Evolutionary conservation across 2,888 invertebrate genomes (phyloP).

Genomic region (Acrocyrtus sp.): DNA sequence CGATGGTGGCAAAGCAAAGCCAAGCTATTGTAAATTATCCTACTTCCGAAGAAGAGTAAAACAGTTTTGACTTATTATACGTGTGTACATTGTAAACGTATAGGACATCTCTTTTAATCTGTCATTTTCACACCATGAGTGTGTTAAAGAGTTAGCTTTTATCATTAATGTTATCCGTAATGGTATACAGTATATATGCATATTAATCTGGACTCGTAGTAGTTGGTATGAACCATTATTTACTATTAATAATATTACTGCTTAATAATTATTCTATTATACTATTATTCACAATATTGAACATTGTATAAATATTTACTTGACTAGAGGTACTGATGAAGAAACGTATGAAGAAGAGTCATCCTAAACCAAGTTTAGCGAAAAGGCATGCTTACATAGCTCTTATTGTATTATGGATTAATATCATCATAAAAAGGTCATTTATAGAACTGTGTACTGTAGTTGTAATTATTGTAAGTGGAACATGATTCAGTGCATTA

Average conservation of each 20-base stretch:
- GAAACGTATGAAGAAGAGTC: constrained; percentile 15
- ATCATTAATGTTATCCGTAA: constrained; percentile 21
- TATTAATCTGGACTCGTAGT: constrained; percentile 37
- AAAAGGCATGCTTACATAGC: constrained; percentile 19
- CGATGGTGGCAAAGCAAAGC: constrained; percentile 21
- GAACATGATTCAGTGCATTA: constrained; percentile 42
- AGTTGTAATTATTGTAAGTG: constrained; percentile 41
- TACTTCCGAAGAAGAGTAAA: no score
- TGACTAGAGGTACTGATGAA: constrained; percentile 38
- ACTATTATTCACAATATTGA: constrained; percentile 28
- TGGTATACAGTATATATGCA: no score
- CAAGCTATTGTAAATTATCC: constrained; percentile 53
- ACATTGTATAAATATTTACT: constrained; percentile 20
- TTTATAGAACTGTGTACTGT: constrained; percentile 48
- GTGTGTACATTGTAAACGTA: no score
- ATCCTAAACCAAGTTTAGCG: constrained; percentile 9
- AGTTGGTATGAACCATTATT: constrained; percentile 31
- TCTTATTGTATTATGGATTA: constrained; percentile 18
- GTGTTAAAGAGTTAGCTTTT: constrained; percentile 25
- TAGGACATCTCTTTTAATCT: constrained; percentile 36
- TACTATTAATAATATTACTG: constrained; percentile 22
- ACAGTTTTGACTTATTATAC: constrained; percentile 36
- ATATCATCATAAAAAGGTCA: constrained; percentile 43
- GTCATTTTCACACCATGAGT: constrained; percentile 28
- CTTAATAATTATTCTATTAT: constrained; percentile 13